These are phyloP conservation scores for Napeogenes inachia DNA, from an alignment of 2,888 invertebrate species.

Conservation along the genomic window DNA sequence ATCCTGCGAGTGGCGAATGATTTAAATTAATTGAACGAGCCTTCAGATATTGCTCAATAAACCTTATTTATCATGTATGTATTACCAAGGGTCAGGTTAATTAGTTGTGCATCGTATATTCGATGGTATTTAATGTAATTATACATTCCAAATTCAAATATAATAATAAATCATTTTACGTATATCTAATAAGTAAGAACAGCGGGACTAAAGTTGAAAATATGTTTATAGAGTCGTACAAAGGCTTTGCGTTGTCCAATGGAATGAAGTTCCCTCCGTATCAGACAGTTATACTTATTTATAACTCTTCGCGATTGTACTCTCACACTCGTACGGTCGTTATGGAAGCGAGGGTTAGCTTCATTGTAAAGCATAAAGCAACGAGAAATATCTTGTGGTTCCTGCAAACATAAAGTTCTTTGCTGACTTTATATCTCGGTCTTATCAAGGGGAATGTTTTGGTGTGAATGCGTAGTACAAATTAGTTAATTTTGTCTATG, in stretches of 20 bases:
- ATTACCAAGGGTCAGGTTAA: too few species aligned
- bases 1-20: too few species aligned
- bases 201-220: conserved; percentile 46
- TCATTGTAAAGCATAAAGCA: conserved; percentile 40
- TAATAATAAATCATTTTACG: conserved; percentile 17
- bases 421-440: conserved; percentile 54
- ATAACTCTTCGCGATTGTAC: conserved; percentile 47
- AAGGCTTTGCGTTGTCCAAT: conserved; percentile 42
- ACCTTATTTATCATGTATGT: too few species aligned
- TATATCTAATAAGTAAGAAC: conserved; percentile 21
- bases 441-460: conserved; percentile 28
- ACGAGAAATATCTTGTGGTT: conserved; percentile 51
- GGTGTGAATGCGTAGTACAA: conserved; percentile 6
- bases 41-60: too few species aligned
- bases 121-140: not conserved
- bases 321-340: conserved; percentile 28
- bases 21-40: too few species aligned
- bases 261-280: conserved; percentile 54
- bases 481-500: too few species aligned
- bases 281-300: conserved; percentile 70
- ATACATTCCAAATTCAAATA: conserved; percentile 18
- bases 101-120: too few species aligned
- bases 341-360: conserved; percentile 26
- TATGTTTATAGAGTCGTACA: conserved; percentile 64
- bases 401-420: conserved; percentile 41